phyloP scores from a whole-genome alignment of 2,797 vertebrate species.

The Sebastiscus tertius region DNA sequence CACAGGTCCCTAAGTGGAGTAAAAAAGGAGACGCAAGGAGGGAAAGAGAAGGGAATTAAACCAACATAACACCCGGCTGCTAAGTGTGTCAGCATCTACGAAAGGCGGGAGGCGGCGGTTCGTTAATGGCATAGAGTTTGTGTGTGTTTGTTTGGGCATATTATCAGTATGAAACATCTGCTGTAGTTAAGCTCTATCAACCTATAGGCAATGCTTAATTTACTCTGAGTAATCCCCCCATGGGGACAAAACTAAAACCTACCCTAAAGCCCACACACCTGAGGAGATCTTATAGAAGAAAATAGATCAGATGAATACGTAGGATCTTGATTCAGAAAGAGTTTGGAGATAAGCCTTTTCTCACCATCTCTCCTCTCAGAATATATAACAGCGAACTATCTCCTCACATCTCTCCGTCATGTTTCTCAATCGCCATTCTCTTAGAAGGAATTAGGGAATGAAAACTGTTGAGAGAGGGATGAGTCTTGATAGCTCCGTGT shows the following conservation, averaged over 20 bases:
- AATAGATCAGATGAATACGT: slow-evolving; percentile 42
- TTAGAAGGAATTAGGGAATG: slow-evolving; percentile 50
- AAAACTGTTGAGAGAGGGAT: slow-evolving; percentile 14
- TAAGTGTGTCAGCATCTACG: slow-evolving; percentile 57
- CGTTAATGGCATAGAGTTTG: slow-evolving; percentile 20
- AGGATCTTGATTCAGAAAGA: slow-evolving; percentile 33
- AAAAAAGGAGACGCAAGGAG: slow-evolving; percentile 29
- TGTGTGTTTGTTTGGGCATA: slow-evolving; percentile 46
- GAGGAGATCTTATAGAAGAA: slow-evolving; percentile 20
- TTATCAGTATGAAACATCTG: slow-evolving; percentile 73
- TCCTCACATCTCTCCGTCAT: slow-evolving; percentile 17
- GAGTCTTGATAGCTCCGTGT: slow-evolving; percentile 11
- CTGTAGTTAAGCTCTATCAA: slow-evolving; percentile 58
- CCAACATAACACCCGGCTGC: slow-evolving; percentile 40
- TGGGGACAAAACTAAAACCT: slow-evolving; percentile 39
- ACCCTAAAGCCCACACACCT: slow-evolving; percentile 22
- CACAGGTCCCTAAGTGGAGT: slow-evolving; percentile 57
- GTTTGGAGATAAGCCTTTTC: slow-evolving; percentile 54
- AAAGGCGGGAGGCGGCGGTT: slow-evolving; percentile 2
- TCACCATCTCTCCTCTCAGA: slow-evolving; percentile 19
- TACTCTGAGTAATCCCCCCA: slow-evolving; percentile 47
- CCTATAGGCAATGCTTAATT: slow-evolving; percentile 58
- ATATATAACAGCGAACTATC: slow-evolving; percentile 15
- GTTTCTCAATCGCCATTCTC: slow-evolving; percentile 14
- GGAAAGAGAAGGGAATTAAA: slow-evolving; percentile 47